Base-by-base conservation (phyloP, 2,797 vertebrate genomes). In the Hyperoplus lanceolatus region DNA sequence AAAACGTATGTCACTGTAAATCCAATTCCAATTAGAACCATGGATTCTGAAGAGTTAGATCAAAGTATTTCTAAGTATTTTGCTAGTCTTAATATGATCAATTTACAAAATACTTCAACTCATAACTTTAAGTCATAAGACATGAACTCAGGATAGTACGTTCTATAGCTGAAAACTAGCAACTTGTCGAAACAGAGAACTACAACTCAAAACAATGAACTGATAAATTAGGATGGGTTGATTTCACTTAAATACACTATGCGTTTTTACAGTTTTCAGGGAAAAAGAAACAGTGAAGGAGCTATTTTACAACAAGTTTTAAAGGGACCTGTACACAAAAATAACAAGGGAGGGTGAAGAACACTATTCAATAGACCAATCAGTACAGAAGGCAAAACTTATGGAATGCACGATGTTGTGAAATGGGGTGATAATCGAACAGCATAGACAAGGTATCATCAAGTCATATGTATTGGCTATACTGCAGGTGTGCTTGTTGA, bases 241-340 rank as follows among this genome's bases (percentile, higher is more conserved):
- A 76, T 86, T 79, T 81, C 75, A 91, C 84, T 67, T 84, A 90
- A 85, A 83, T 78, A 85, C 87, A 88, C 72, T 58, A 66, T 70
- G 62, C 61, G n/a, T 56, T 90, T 87, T 74, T 87, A 89, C 71
- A 87, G 73, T 76, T 78, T 66, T 84, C 16, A 82, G 48, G 69
- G 75, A 61, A 83, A 85, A 81, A 75, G 75, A 81, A 87, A 89
- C 80, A 87, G 88, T 79, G 80, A 48, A 86, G 80, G 77, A 91
- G 90, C 86, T 90, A 92, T 89, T 79, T 87, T 80, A 87, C 66
- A 74, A 80, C 79, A 65, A 90, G 68, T 68, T 82, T 92, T 88
- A 91, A 93, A 93, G 81, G 85, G 85, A 89, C 57, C 76, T 81
- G n/a, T 89, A 91, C 87, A 90, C 77, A 89, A 91, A 29, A 89